Conservation (phyloP, 2,113 vertebrate species). For the Pogona vitticeps region DNA sequence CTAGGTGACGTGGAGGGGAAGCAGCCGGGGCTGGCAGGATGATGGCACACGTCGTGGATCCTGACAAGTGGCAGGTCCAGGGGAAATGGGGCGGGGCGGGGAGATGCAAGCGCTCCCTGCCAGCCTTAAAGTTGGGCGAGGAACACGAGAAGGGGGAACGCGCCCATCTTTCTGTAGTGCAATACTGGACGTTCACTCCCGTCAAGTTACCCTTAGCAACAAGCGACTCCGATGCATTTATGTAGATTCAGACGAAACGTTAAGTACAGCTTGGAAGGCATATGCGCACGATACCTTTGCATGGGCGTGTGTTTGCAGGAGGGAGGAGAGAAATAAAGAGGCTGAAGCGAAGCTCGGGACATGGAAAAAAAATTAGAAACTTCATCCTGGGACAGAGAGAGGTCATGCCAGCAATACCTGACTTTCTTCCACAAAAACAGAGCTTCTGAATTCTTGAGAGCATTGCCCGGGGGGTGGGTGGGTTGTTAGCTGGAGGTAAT, state of each 20-base stretch:
- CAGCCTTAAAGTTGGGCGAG: slow-evolving; percentile 15
- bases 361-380: neutral
- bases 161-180: neutral
- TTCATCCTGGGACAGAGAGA: too few relatives aligned
- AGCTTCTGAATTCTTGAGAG: neutral
- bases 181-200: neutral
- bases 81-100: neutral
- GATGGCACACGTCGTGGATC: neutral
- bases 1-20: neutral
- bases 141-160: neutral
- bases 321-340: too few relatives aligned
- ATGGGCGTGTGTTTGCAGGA: neutral
- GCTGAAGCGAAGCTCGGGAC: neutral
- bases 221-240: neutral
- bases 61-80: neutral
- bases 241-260: neutral
- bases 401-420: neutral
- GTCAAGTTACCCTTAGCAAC: slow-evolving; percentile 27
- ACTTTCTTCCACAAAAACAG: neutral
- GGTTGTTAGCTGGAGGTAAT: neutral
- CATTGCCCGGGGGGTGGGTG: too few relatives aligned
- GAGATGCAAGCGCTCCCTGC: neutral
- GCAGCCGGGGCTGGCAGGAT: too few relatives aligned
- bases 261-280: neutral
- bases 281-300: neutral